Evolutionary conservation across 2,888 invertebrate genomes (phyloP).

Genomic region (Galerucella pusilla): DNA sequence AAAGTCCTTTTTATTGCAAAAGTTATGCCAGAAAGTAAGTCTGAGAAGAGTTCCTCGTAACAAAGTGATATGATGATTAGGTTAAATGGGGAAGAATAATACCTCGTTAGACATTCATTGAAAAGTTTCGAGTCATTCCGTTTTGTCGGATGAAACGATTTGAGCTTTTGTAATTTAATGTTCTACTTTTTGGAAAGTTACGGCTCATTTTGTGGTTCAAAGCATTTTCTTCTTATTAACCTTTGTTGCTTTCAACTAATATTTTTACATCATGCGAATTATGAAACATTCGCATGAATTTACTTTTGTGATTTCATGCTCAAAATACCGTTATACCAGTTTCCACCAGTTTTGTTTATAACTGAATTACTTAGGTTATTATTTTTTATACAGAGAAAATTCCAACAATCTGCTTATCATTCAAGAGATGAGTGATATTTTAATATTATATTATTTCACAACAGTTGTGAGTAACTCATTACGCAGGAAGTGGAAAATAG

Average conservation of each 20-base stretch:
- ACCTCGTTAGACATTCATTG: slow-evolving; percentile 66
- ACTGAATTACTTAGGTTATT: not conserved
- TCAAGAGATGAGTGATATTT: not conserved
- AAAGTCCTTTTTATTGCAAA: slow-evolving; percentile 42
- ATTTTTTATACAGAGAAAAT: not conserved
- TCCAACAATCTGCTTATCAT: not conserved
- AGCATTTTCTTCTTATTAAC: slow-evolving; percentile 55
- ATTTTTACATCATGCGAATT: slow-evolving; percentile 11
- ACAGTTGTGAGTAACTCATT: no score
- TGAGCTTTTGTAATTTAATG: slow-evolving; percentile 63
- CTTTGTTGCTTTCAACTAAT: slow-evolving; percentile 45
- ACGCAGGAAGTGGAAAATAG: no score
- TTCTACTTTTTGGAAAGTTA: slow-evolving; percentile 46
- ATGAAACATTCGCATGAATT: not conserved
- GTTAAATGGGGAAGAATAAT: slow-evolving; percentile 66
- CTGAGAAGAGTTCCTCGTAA: slow-evolving; percentile 56
- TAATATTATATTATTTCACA: no score
- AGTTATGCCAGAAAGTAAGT: slow-evolving; percentile 42
- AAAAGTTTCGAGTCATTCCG: slow-evolving; percentile 63
- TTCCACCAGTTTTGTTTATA: not conserved
- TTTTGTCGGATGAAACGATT: slow-evolving; percentile 61
- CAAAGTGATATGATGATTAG: slow-evolving; percentile 66
- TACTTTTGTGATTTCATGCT: not conserved
- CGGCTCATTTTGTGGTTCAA: slow-evolving; percentile 43
- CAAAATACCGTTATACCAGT: not conserved